Base-by-base conservation (phyloP, 1,140 invertebrate species). In the Calliphora vicina region DNA sequence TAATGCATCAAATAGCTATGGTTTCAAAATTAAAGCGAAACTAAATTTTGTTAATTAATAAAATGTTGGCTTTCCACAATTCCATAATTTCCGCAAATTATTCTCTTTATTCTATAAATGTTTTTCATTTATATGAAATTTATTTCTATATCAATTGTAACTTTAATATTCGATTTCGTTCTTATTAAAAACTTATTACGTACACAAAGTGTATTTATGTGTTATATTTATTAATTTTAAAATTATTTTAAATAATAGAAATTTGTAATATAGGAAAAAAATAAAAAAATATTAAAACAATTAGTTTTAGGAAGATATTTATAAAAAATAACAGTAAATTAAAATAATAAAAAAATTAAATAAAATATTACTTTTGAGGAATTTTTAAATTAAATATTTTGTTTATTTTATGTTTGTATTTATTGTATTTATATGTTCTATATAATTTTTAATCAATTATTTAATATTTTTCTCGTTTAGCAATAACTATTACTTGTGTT, bases 361-460 rank as follows among this genome's bases (percentile, higher is more conserved):
- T 23, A 67, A 67, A 23, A 61, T 23, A 23, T 23, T 67, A 67
- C 5, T 10, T 4, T 67, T 23, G n/a, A 67, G 61, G 20, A 67
- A 67, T 0, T 67, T 8, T 57, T 57, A 15, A 57, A 57, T 57
- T 57, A 57, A 57, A 57, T 57, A 57, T 57, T 17, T 57, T 57
- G 5, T 57, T 57, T 57, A 15, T 5, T 57, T 57, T 57, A 57
- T 15, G 71, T 73, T 13, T 73, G 72, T 73, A n/a, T n/a, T 73
- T 73, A 35, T 26, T 73, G n/a, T 73, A 35, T 57, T 57, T 57
- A 17, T 15, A 57, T 57, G 15, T 17, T 12, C 13, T 57, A 12
- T 57, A 57, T 57, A 57, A 15, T 61, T 61, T 61, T n/a, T 61
- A 20, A 61, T 61, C 73, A 26, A n/a, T 76, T 50, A 50, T 76